A percentile compares a stretch with the other conserved stretches of the same genome.
Conservation (phyloP, 2,797 vertebrate species). For the Rhodeus uyekii region DNA sequence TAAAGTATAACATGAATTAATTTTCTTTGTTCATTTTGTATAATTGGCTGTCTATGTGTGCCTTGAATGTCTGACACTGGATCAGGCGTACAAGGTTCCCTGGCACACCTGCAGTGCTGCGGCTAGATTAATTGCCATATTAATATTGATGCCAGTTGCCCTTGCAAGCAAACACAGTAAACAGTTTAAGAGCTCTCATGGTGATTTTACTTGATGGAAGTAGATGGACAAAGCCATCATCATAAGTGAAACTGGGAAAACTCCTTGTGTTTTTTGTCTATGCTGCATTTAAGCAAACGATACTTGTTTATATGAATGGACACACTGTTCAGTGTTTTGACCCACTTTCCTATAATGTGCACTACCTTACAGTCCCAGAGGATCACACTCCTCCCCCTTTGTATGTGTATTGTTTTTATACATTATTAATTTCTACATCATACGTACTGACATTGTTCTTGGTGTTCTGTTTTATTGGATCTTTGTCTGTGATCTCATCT, state of each 20-base stretch:
- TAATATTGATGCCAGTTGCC: conserved; percentile 75
- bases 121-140: conserved; percentile 70
- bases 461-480: not conserved
- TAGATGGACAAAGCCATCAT: not conserved
- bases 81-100: conserved; percentile 23
- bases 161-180: conserved; percentile 47
- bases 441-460: not conserved
- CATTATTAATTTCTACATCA: conserved; percentile 33
- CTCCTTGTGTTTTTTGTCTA: not conserved
- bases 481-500: not conserved
- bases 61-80: conserved; percentile 9
- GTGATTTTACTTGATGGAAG: conserved; percentile 25
- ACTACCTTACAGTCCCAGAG: conserved; percentile 36
- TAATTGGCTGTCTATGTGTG: conserved; percentile 59
- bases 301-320: conserved; percentile 29
- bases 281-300: not conserved
- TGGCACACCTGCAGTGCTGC: conserved; percentile 54
- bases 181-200: conserved; percentile 27
- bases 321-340: conserved; percentile 44
- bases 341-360: conserved; percentile 58
- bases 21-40: conserved; percentile 69
- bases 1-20: conserved; percentile 71
- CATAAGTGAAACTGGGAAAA: not conserved
- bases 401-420: conserved; percentile 38
- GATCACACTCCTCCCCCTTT: not conserved